Percentiles rank a stretch among this genome's conserved stretches.
phyloP scores from a whole-genome alignment of 2,113 vertebrate genomes.

The Rostratula benghalensis region DNA sequence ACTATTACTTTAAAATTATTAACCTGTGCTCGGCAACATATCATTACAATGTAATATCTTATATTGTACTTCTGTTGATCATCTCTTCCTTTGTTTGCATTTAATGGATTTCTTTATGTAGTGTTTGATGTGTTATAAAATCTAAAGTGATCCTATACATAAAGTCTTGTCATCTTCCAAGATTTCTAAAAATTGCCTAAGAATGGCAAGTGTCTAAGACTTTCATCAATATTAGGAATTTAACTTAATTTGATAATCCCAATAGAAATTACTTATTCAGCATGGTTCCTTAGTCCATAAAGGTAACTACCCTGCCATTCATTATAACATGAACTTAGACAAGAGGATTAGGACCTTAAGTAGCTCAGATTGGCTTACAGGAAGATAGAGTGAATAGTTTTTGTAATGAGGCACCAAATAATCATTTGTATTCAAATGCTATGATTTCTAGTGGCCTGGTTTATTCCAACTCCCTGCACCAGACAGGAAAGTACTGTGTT shows the following conservation, averaged over 20 bases:
- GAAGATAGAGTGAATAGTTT: neutral
- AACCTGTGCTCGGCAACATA: neutral
- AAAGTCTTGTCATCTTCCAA: neutral
- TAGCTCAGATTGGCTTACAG: neutral
- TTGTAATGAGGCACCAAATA: neutral
- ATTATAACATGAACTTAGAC: neutral
- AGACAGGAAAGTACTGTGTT: neutral
- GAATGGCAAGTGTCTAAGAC: neutral
- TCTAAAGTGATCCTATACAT: neutral
- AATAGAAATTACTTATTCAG: neutral
- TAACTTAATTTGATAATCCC: neutral
- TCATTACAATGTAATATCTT: neutral
- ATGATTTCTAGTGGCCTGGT: neutral
- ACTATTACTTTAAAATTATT: neutral
- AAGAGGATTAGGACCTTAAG: neutral
- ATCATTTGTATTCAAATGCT: neutral
- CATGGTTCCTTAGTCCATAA: neutral
- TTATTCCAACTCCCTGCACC: neutral
- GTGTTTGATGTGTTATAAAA: neutral
- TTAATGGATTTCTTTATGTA: neutral
- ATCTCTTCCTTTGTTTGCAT: neutral
- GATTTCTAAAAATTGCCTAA: neutral
- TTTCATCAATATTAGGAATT: neutral
- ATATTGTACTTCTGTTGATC: neutral
- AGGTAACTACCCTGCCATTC: neutral